Conservation (phyloP, 2,888 invertebrate species). For the Cosmia pyralina region DNA sequence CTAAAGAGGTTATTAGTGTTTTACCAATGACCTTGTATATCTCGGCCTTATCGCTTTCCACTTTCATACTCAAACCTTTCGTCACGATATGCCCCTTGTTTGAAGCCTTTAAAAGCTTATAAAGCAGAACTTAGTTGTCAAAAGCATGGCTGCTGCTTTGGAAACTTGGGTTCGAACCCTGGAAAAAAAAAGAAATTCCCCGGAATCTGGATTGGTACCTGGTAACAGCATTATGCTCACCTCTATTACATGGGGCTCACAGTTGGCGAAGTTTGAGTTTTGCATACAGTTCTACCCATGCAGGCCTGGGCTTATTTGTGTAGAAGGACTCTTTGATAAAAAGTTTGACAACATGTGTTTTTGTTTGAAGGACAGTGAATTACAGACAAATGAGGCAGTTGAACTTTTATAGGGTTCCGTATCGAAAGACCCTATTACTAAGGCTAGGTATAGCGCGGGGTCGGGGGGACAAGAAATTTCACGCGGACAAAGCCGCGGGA, state of each 20-base stretch:
- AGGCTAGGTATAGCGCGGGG: too few species aligned
- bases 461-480: too few species aligned
- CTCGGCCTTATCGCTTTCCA: background rate
- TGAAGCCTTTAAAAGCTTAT: background rate
- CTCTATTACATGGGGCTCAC: background rate
- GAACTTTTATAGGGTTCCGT: background rate
- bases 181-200: background rate
- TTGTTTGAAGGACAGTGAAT: constrained; percentile 16
- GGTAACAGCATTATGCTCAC: background rate
- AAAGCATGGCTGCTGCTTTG: background rate
- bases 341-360: constrained; percentile 3
- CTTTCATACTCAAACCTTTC: background rate
- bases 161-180: background rate
- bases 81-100: background rate
- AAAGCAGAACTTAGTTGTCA: background rate
- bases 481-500: too few species aligned
- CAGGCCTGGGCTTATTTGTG: background rate
- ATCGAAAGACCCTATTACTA: background rate
- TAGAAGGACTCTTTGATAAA: constrained; percentile 12
- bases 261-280: background rate
- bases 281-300: background rate
- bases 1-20: too few species aligned
- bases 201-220: too few species aligned
- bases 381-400: background rate
- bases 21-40: background rate